Conservation (phyloP, 1,140 invertebrate species). For the Achatina immaculata region DNA sequence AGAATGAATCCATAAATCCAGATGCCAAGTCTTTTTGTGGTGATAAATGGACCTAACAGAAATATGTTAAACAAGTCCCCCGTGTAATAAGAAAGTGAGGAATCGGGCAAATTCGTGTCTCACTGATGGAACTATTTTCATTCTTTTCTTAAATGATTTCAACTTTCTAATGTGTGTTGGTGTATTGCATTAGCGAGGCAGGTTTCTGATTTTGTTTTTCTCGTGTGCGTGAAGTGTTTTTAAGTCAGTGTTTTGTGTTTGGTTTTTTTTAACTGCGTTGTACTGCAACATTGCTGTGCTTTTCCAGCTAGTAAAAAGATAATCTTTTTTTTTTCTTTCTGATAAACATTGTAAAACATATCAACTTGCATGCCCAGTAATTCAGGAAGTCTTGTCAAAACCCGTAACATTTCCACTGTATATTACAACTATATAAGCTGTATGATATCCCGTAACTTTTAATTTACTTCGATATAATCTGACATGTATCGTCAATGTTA, state of each 20-base stretch:
- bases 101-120: too few relatives aligned
- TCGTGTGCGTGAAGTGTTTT: neutral
- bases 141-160: too few relatives aligned
- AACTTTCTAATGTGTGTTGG: too few relatives aligned
- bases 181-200: neutral
- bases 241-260: neutral
- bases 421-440: slow-evolving; percentile 15
- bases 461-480: slow-evolving; percentile 12
- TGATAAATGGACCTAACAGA: too few relatives aligned
- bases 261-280: neutral
- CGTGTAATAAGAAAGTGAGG: too few relatives aligned
- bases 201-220: neutral
- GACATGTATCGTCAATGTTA: neutral
- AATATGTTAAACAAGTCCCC: too few relatives aligned
- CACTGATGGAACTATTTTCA: too few relatives aligned
- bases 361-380: slow-evolving; percentile 30
- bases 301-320: neutral
- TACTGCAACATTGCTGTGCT: slow-evolving; percentile 7
- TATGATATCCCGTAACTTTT: slow-evolving; percentile 7
- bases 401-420: slow-evolving; percentile 26
- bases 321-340: too few relatives aligned
- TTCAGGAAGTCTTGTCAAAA: slow-evolving; percentile 14
- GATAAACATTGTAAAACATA: slow-evolving; percentile 14
- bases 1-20: too few relatives aligned
- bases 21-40: too few relatives aligned